Evolutionary conservation across 2,888 invertebrate species (phyloP).

Genomic region (Hedychridium roseum): DNA sequence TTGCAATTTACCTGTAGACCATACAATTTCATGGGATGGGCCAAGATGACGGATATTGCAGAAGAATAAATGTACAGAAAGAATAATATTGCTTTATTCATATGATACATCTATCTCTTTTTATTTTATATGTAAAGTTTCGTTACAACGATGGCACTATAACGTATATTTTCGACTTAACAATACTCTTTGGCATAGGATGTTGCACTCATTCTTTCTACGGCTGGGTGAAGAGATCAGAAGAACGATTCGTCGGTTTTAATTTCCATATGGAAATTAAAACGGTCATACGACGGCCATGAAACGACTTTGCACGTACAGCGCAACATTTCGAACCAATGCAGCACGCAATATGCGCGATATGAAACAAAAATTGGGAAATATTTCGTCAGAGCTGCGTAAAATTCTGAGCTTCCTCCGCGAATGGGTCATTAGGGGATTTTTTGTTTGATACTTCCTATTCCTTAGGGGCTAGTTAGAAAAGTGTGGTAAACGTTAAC

Average conservation of each 20-base stretch:
- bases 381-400: not conserved
- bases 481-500: too few species aligned
- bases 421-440: too few species aligned
- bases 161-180: conserved; percentile 17
- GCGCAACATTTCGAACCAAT: not conserved
- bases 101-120: conserved; percentile 18
- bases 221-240: not conserved
- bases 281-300: not conserved
- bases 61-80: conserved; percentile 19
- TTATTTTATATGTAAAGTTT: conserved; percentile 18
- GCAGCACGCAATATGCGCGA: not conserved
- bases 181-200: conserved; percentile 21
- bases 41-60: not conserved
- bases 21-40: not conserved
- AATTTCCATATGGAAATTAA: not conserved
- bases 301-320: not conserved
- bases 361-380: not conserved
- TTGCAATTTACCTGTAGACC: not conserved
- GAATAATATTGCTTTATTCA: conserved; percentile 33
- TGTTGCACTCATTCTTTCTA: not conserved
- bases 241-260: not conserved
- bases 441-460: too few species aligned
- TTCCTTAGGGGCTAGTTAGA: too few species aligned
- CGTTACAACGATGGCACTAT: conserved; percentile 20
- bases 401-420: too few species aligned